phyloP scores from a whole-genome alignment of 2,888 invertebrate genomes.

The Pyrrhosoma nymphula region DNA sequence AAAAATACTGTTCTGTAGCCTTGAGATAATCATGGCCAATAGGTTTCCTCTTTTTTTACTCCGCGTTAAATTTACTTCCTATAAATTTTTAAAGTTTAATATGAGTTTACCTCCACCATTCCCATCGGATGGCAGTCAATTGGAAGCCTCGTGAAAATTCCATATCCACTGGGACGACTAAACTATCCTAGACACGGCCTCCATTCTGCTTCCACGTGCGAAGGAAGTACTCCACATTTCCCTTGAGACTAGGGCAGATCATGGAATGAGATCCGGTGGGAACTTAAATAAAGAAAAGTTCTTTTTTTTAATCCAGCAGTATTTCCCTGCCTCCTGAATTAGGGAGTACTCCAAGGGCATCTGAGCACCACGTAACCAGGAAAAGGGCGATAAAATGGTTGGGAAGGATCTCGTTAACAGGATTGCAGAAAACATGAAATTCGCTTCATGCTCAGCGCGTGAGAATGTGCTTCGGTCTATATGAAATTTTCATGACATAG shows the following conservation, averaged over 20 bases:
- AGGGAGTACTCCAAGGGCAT: background rate
- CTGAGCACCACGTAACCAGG: background rate
- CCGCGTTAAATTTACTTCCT: background rate
- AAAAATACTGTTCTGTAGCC: background rate
- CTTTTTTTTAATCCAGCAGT: background rate
- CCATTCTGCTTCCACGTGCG: background rate
- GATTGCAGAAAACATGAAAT: background rate
- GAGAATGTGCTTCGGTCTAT: background rate
- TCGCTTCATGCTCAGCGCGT: background rate
- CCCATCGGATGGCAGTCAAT: background rate
- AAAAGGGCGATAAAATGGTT: background rate
- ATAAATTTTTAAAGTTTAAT: background rate
- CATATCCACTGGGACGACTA: background rate
- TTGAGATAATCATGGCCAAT: too few species aligned
- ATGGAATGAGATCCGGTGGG: background rate
- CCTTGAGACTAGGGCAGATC: background rate
- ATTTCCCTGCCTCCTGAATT: background rate
- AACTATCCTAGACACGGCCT: background rate
- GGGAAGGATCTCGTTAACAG: background rate
- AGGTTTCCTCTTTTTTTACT: background rate
- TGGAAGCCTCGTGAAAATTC: background rate
- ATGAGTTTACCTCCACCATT: background rate
- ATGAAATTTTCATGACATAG: background rate
- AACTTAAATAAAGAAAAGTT: background rate
- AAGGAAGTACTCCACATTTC: background rate